Percentiles rank a stretch among this genome's conserved stretches.
Evolutionary conservation across 1,140 invertebrate genomes (phyloP).

Genomic region (Drosophila kepulauana): DNA sequence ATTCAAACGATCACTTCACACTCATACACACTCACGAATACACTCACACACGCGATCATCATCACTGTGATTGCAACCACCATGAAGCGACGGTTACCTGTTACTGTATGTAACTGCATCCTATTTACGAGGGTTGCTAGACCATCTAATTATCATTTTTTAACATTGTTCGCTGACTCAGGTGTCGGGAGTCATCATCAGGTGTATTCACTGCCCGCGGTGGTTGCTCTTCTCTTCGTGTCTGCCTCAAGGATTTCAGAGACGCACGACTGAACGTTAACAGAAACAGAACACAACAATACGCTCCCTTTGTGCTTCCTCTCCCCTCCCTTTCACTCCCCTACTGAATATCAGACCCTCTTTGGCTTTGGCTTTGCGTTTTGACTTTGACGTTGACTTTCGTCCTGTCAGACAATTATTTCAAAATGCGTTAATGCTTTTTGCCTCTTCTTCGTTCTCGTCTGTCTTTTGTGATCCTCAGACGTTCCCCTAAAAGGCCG

Average conservation of each 20-base stretch:
- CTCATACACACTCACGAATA: conserved; percentile 35
- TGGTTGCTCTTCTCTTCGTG: conserved; percentile 17
- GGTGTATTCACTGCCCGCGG: conserved; percentile 42
- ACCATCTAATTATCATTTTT: conserved; percentile 78
- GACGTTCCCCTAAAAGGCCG: conserved; percentile 45
- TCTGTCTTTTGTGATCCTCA: conserved; percentile 57
- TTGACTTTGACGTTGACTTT: conserved; percentile 28
- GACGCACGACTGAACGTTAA: conserved; percentile 70
- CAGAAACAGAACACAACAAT: conserved; percentile 38
- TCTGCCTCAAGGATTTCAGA: conserved; percentile 63
- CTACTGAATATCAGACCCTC: background rate
- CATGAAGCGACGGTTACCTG: conserved; percentile 29
- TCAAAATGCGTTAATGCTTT: conserved; percentile 65
- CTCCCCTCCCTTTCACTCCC: background rate
- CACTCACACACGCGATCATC: conserved; percentile 10
- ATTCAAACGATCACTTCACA: conserved; percentile 80
- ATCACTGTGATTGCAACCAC: conserved; percentile 76
- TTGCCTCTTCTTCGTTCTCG: conserved; percentile 26
- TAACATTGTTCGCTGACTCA: conserved; percentile 46
- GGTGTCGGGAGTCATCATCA: conserved; percentile 72
- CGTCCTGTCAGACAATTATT: conserved; percentile 61
- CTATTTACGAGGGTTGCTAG: conserved; percentile 65
- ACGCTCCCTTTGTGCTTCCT: conserved; percentile 22
- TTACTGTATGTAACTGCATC: conserved; percentile 17
- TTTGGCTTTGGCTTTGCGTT: conserved; percentile 5